Percentiles rank a stretch among this genome's conserved stretches.
Conservation (phyloP, 2,113 vertebrate genomes). For the Sturnus vulgaris region DNA sequence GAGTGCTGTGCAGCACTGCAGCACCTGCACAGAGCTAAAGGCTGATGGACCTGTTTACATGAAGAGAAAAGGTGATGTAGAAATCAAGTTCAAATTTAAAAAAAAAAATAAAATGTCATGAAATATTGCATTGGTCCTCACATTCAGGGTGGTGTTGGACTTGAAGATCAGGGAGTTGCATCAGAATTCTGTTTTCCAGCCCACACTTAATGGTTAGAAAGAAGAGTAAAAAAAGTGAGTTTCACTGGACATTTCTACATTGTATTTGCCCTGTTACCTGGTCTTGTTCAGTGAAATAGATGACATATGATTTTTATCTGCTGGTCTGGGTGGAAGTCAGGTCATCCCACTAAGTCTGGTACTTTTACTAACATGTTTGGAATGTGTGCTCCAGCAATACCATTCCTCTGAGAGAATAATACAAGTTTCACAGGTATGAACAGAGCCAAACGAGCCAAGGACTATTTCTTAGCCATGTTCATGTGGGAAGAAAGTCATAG, state of each 20-base stretch:
- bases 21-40: not conserved
- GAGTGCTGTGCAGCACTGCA: not conserved
- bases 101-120: not conserved
- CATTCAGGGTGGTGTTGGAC: fast-evolving
- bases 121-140: not conserved
- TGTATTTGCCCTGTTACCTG: not conserved
- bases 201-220: not conserved
- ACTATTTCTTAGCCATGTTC: not conserved
- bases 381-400: not conserved
- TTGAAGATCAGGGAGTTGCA: not conserved
- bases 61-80: not conserved
- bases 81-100: not conserved
- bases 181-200: not conserved
- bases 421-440: not conserved
- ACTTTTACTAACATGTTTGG: not conserved
- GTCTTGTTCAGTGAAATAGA: not conserved
- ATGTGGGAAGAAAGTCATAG: not conserved
- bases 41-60: not conserved
- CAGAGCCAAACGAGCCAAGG: not conserved
- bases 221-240: not conserved
- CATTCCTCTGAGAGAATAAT: not conserved
- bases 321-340: not conserved
- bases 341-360: not conserved
- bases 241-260: not conserved
- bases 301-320: not conserved